Percentiles rank a stretch among this genome's conserved stretches.
These are phyloP conservation scores for Neoaliturus tenellus DNA, from an alignment of 2,888 invertebrate species.

Conservation along the genomic window DNA sequence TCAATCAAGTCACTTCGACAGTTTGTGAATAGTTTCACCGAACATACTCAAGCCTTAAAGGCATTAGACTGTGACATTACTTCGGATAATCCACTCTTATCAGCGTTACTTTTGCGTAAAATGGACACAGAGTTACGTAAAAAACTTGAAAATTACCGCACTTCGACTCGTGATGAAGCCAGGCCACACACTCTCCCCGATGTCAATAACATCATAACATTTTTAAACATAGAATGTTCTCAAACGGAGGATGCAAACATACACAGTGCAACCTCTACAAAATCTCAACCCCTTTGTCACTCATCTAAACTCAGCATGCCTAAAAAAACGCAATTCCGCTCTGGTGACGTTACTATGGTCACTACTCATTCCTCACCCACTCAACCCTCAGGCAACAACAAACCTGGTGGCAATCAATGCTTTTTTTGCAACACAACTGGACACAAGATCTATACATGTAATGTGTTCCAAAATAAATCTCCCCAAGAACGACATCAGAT, in stretches of 20 bases:
- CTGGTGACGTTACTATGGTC: slow-evolving; percentile 9
- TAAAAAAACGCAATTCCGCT: neutral
- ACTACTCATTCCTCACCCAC: neutral
- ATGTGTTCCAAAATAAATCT: neutral
- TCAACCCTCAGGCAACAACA: neutral
- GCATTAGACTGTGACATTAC: neutral
- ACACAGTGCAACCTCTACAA: neutral
- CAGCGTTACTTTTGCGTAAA: neutral
- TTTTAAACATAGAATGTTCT: neutral
- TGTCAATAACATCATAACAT: neutral
- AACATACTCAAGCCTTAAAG: neutral
- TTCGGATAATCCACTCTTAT: neutral
- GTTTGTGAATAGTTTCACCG: neutral
- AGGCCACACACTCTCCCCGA: neutral
- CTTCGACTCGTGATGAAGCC: neutral
- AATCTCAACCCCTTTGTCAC: neutral
- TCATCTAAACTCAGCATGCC: no score
- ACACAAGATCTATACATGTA: neutral
- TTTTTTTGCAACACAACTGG: neutral
- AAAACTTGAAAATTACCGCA: neutral
- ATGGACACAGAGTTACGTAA: neutral
- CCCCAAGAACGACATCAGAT: neutral
- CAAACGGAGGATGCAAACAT: neutral
- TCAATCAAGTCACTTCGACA: neutral
- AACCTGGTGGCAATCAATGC: neutral